Base-by-base conservation (phyloP, 2,888 invertebrate species). In the Spatulosminthurus flaviceps region DNA sequence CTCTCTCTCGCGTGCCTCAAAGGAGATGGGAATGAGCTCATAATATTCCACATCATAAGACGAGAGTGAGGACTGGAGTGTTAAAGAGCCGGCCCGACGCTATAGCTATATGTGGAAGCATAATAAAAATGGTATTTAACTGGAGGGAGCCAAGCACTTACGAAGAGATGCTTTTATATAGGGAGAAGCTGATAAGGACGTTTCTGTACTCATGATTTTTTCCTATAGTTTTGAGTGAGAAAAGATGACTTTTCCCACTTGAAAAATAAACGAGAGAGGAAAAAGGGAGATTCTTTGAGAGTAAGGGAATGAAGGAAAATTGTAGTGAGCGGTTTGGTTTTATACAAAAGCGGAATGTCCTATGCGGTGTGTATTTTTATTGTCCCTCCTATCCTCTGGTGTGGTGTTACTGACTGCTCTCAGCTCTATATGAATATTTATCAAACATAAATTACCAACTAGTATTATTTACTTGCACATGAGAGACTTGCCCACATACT, bases 401-500 rank as follows among this genome's bases (percentile, higher is more conserved):
- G 51, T 51, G 51, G 19, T 51, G 51, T 51, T 51, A 51, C 51
- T 51, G 51, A 51, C 51, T 51, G 51, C 51, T 51, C 51, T n/a
- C n/a, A n/a, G n/a, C n/a, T n/a, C n/a, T n/a, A n/a, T 51, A 64
- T 64, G 64, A 64, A 64, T 64, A 64, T 64, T 64, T 64, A 64
- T 64, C 64, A 64, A 64, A 24, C 11, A 64, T 64, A 64, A 26
- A 64, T 64, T 64, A 64, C 64, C 24, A 21, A 26, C 24, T 22
- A n/a, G n/a, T n/a, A n/a, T n/a, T 64, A 22, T 64, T 24, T 64
- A 64, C 26, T 64, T 24, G 2, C 21, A 64, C 64, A 64, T 22
- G 64, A n/a, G n/a, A n/a, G n/a, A n/a, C n/a, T n/a, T n/a, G n/a
- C n/a, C n/a, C n/a, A n/a, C n/a, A n/a, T n/a, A n/a, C n/a, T n/a